These are phyloP conservation scores for Oncorhynchus keta DNA, from an alignment of 2,113 vertebrate genomes.

Conservation along the genomic window DNA sequence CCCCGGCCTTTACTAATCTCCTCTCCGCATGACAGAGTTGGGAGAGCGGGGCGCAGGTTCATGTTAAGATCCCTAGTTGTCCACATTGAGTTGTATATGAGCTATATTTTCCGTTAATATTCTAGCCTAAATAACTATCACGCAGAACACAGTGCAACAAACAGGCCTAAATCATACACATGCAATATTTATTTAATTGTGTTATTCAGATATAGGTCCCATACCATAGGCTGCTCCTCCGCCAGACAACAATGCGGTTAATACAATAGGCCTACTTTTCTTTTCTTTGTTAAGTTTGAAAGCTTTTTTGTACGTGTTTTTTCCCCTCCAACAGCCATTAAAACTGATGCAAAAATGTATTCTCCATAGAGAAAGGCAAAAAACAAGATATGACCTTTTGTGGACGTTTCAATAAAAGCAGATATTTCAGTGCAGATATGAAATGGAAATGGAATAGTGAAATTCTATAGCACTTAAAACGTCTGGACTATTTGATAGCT, in stretches of 20 bases:
- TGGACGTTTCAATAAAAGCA: background rate
- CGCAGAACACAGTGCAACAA: no score
- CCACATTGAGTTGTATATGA: no score
- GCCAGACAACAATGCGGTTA: no score
- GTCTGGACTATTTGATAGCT: background rate
- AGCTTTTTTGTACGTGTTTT: background rate
- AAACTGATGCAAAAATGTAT: background rate
- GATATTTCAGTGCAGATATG: no score
- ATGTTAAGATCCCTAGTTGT: no score
- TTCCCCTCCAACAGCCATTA: background rate
- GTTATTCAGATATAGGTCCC: no score
- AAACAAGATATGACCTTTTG: background rate
- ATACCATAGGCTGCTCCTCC: background rate
- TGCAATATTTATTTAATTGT: no score
- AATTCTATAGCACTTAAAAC: background rate
- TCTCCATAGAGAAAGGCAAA: background rate
- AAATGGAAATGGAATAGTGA: background rate
- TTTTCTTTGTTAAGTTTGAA: background rate
- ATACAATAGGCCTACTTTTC: background rate
- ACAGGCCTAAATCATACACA: no score
- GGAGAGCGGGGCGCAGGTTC: no score
- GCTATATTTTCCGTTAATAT: no score
- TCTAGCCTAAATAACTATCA: no score
- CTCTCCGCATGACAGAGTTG: slow-evolving; percentile 9
- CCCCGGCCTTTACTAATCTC: slow-evolving; percentile 16